Conservation (phyloP, 2,888 invertebrate species). For the Stramonita haemastoma region DNA sequence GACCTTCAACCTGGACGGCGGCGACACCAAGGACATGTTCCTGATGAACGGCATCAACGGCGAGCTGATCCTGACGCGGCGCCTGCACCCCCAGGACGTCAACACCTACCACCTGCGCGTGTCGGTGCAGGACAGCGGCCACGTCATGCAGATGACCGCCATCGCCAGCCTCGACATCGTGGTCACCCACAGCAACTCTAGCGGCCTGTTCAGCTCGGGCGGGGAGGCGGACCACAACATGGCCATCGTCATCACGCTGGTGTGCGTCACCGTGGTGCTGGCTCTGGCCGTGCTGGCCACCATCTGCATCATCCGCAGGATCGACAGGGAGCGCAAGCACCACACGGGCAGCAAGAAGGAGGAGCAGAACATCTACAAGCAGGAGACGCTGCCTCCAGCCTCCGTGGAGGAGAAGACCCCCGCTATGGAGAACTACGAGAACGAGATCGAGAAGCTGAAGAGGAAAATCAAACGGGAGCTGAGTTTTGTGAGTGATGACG, state of each 20-base stretch:
- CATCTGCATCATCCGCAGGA: conserved; percentile 64
- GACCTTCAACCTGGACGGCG: conserved; percentile 59
- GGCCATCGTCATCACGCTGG: conserved; percentile 64
- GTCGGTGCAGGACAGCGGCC: conserved; percentile 64
- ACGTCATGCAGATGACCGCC: conserved; percentile 54
- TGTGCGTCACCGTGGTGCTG: conserved; percentile 62
- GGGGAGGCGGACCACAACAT: conserved; percentile 61
- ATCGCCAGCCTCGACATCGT: conserved; percentile 58
- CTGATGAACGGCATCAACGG: conserved; percentile 77
- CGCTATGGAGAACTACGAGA: conserved; percentile 46
- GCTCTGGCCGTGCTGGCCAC: conserved; percentile 64
- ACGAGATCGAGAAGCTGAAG: conserved; percentile 63
- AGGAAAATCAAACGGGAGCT: conserved; percentile 66
- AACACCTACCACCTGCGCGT: conserved; percentile 61
- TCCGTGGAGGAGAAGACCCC: conserved; percentile 41
- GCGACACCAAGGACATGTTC: conserved; percentile 78
- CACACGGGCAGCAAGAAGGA: conserved; percentile 51
- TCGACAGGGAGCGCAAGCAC: conserved; percentile 58
- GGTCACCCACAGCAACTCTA: conserved; percentile 60
- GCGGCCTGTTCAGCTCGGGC: conserved; percentile 6
- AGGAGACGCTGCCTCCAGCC: conserved; percentile 41
- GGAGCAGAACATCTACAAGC: conserved; percentile 52
- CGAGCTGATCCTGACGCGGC: conserved; percentile 70
- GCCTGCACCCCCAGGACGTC: conserved; percentile 58
- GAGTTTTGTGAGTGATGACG: conserved; percentile 67